Evolutionary conservation across 2,113 vertebrate genomes (phyloP).

Genomic region (Calidris pugnax): DNA sequence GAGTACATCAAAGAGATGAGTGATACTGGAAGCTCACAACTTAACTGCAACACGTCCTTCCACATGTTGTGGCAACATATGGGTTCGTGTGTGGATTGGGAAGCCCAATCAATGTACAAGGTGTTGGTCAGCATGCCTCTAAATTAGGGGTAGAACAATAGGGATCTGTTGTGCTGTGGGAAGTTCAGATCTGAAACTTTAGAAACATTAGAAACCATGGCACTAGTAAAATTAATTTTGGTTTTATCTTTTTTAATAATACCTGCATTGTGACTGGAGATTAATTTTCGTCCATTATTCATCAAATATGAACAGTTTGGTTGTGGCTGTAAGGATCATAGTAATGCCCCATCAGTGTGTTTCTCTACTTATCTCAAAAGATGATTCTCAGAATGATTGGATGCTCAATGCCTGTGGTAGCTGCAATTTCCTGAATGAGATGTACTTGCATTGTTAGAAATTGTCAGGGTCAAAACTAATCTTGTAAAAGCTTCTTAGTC

Average conservation of each 20-base stretch:
- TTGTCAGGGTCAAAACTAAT: not conserved
- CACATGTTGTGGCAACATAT: not conserved
- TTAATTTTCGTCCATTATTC: not conserved
- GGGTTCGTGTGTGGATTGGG: not conserved
- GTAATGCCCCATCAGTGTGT: not conserved
- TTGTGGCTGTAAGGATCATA: not conserved
- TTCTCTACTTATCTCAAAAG: not conserved
- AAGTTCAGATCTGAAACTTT: not conserved
- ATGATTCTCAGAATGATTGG: not conserved
- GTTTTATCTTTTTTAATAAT: not conserved
- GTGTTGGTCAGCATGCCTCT: not conserved
- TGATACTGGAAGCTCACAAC: not conserved
- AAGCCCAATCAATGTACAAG: not conserved
- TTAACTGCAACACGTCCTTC: not conserved
- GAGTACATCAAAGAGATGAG: not conserved
- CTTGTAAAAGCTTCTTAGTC: constrained; percentile 9
- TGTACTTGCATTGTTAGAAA: not conserved
- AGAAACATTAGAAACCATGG: not conserved
- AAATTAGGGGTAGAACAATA: not conserved
- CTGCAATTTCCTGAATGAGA: constrained; percentile 30
- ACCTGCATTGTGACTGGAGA: not conserved
- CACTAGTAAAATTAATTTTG: not conserved
- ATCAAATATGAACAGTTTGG: not conserved
- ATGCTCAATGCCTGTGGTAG: not conserved
- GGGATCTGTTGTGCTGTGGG: not conserved